Evolutionary conservation across 2,113 vertebrate species (phyloP).

Genomic region (Anolis carolinensis): DNA sequence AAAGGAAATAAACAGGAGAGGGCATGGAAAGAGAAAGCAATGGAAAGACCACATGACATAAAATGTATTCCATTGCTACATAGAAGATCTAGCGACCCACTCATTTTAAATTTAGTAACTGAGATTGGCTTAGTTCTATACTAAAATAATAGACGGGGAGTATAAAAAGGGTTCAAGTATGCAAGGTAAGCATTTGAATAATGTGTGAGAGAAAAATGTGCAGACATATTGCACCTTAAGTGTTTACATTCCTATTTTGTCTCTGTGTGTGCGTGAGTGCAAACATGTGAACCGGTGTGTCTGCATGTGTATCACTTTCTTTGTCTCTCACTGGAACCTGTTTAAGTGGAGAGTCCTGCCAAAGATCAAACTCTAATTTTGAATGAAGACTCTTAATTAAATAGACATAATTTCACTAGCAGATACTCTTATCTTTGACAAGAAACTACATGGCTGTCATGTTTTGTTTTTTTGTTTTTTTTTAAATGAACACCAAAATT

Average conservation of each 20-base stretch:
- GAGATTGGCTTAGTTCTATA: conserved; percentile 15
- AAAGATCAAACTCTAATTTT: conserved; percentile 31
- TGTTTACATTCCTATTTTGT: conserved; percentile 82
- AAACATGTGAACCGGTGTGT: no score
- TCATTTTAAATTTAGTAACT: conserved; percentile 45
- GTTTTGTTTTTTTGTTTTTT: conserved; percentile 32
- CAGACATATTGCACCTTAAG: conserved; percentile 68
- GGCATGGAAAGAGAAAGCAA: conserved; percentile 45
- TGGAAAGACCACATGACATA: conserved; percentile 34
- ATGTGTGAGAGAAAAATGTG: conserved; percentile 64
- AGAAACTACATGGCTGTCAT: conserved; percentile 78
- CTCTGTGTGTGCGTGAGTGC: neutral
- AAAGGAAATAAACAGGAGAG: conserved; percentile 30
- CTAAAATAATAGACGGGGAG: conserved; percentile 35
- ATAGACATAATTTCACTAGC: conserved; percentile 76
- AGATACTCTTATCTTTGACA: conserved; percentile 77
- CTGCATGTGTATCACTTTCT: no score
- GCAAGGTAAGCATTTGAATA: conserved; percentile 68
- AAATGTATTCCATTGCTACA: conserved; percentile 11
- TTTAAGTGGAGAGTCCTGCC: conserved; percentile 2
- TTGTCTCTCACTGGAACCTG: neutral
- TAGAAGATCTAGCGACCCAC: conserved; percentile 28
- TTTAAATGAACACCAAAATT: conserved; percentile 60
- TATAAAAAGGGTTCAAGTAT: conserved; percentile 62
- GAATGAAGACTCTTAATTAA: conserved; percentile 75